These are phyloP conservation scores for Lepidochrysops patricia DNA, from an alignment of 2,888 invertebrate genomes.

Conservation along the genomic window DNA sequence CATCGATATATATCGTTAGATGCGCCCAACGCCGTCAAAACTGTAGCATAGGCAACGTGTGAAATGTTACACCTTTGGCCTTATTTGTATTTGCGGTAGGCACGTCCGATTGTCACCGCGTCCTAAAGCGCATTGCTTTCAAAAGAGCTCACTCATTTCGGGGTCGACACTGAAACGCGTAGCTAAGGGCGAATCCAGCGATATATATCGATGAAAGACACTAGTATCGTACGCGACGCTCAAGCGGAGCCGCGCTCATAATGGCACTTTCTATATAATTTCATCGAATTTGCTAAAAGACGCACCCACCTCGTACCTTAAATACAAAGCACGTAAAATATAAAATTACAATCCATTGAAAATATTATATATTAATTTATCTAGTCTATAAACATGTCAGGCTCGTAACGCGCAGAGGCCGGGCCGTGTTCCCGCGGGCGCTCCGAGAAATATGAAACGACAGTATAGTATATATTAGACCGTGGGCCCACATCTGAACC, in stretches of 20 bases:
- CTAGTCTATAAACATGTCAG: conserved; percentile 44
- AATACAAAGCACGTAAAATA: conserved; percentile 17
- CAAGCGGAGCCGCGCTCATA: conserved; percentile 32
- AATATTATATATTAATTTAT: conserved; percentile 34
- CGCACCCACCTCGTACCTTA: not conserved
- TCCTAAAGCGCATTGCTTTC: too few species aligned
- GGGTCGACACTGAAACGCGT: too few species aligned
- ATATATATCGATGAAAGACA: too few species aligned
- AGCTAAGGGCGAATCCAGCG: too few species aligned
- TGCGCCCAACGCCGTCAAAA: too few species aligned
- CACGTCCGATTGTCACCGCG: too few species aligned
- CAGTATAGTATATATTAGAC: not conserved
- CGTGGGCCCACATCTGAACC: not conserved
- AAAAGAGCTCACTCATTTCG: too few species aligned
- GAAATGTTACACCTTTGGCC: too few species aligned
- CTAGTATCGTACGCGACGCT: conserved; percentile 45
- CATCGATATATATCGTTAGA: too few species aligned
- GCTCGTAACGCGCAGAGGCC: conserved; percentile 21
- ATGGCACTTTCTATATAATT: conserved; percentile 49
- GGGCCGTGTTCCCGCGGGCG: not conserved
- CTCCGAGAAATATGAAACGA: not conserved
- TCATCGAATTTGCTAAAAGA: conserved; percentile 11
- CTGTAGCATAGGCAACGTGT: too few species aligned
- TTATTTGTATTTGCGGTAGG: too few species aligned
- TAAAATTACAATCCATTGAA: conserved; percentile 27